These are phyloP conservation scores for Prosapia bicincta DNA, from an alignment of 2,888 invertebrate species.

Conservation along the genomic window DNA sequence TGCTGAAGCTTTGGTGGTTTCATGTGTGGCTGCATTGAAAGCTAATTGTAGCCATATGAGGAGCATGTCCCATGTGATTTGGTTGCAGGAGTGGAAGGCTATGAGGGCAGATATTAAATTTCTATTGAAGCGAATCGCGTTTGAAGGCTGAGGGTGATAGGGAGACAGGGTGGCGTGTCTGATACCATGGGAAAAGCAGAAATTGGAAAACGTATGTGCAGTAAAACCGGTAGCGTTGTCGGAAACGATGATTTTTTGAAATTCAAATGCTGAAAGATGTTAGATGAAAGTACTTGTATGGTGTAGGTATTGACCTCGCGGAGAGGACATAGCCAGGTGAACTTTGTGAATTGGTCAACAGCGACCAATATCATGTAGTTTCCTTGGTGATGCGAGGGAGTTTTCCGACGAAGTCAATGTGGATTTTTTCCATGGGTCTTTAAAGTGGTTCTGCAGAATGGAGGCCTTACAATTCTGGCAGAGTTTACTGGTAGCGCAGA, in stretches of 20 bases:
- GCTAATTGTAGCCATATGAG: too few relatives aligned
- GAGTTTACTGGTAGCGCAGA: background rate
- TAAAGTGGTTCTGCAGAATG: background rate
- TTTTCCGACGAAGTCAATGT: slow-evolving; percentile 4
- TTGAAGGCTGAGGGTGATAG: slow-evolving; percentile 9
- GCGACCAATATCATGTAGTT: background rate
- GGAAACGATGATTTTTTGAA: slow-evolving; percentile 8
- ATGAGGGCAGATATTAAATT: too few relatives aligned
- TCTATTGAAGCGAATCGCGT: too few relatives aligned
- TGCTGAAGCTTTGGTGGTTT: too few relatives aligned
- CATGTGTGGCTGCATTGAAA: too few relatives aligned
- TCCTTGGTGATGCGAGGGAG: slow-evolving; percentile 10
- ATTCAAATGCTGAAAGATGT: background rate
- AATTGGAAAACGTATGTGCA: background rate
- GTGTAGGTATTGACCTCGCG: background rate
- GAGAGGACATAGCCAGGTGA: background rate
- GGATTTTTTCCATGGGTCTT: slow-evolving; percentile 12
- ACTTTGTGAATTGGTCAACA: background rate
- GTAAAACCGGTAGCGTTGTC: slow-evolving; percentile 7
- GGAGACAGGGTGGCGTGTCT: slow-evolving; percentile 8
- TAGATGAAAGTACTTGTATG: background rate
- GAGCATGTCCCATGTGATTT: too few relatives aligned
- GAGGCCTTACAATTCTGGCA: background rate
- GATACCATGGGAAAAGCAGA: slow-evolving; percentile 9
- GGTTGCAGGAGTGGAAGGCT: too few relatives aligned